Evolutionary conservation across 2,888 invertebrate species (phyloP), one percentile per base, ranked within the genome.

Genomic region (Catocala nupta): DNA sequence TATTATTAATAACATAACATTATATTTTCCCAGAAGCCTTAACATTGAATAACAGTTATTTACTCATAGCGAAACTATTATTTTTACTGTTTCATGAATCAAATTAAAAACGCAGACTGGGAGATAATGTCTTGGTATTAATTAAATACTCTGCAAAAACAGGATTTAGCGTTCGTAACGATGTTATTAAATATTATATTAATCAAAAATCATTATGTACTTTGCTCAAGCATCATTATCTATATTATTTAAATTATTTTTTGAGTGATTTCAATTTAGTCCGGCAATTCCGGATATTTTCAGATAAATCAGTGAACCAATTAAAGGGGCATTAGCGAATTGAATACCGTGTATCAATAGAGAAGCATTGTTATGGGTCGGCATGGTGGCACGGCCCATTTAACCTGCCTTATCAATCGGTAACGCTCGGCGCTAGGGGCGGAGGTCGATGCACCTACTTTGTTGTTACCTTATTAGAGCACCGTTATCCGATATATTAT

Each of bases 321-420:
- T 92, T 92, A 92, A 83, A 85, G 83, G 85, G 88, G 81, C 81
- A 91, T 93, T 92, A 92, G 89, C 87, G 87, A 90, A 90, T 89
- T 92, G 93, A 92, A 93, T 91, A 85, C 86, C 81, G 75, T 83
- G 85, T 86, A 89, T 88, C 90, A 85, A 88, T 87, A 85, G 83
- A 73, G 78, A 70, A 73, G 81, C 82, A 90, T 90, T 90, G 91
- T 91, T 85, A 86, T 82, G 84, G 82, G 79, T 81, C 80, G 78
- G 71, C 63, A 81, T 82, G 80, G 83, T 81, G 82, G 79, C 77
- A 90, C 88, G 91, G 87, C 78, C 89, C 91, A 92, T 93, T 92
- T 89, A 90, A 88, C 87, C 82, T 75, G 83, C 81, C 83, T 90
- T 91, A 90, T 90, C 91, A 91, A 88, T 87, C 84, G 83, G 84